These are phyloP conservation scores for Muscidifurax raptorellus DNA, from an alignment of 1,140 invertebrate genomes.

Conservation along the genomic window DNA sequence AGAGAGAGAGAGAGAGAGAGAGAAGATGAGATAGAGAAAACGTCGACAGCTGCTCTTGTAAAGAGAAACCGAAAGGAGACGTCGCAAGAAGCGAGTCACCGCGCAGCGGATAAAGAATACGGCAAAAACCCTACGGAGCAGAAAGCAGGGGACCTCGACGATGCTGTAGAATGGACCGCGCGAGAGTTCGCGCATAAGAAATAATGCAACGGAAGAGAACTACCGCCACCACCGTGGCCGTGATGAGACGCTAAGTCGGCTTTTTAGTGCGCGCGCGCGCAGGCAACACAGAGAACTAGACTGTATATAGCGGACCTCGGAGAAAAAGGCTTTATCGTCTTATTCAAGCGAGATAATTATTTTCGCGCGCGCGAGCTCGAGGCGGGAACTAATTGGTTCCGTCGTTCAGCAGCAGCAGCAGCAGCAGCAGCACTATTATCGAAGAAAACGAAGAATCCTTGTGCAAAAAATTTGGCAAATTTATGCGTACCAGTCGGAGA, in stretches of 20 bases:
- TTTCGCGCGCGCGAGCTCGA: slow-evolving; percentile 1
- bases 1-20: not conserved
- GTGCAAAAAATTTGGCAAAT: not conserved
- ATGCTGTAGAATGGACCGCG: not conserved
- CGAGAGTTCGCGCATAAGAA: not conserved
- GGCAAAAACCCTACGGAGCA: too few relatives aligned
- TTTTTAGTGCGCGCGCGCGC: not conserved
- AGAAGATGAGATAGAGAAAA: too few relatives aligned
- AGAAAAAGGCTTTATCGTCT: slow-evolving; percentile 18
- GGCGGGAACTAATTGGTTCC: slow-evolving; percentile 32
- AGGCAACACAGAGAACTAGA: not conserved
- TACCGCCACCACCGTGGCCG: too few relatives aligned
- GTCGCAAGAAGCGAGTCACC: not conserved
- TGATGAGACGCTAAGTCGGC: not conserved
- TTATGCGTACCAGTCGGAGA: not conserved
- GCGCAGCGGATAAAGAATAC: not conserved
- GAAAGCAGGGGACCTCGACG: not conserved
- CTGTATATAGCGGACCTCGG: not conserved
- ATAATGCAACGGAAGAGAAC: slow-evolving; percentile 1
- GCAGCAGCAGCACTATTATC: too few relatives aligned
- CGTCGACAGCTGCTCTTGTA: slow-evolving; percentile 13
- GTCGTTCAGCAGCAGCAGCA: not conserved
- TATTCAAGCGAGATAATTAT: slow-evolving; percentile 27
- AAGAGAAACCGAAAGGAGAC: slow-evolving; percentile 15
- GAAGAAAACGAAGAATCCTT: not conserved